Percentiles rank a stretch among this genome's conserved stretches.
Evolutionary conservation across 2,888 invertebrate genomes (phyloP).

Genomic region (Acanthopleura granulata): DNA sequence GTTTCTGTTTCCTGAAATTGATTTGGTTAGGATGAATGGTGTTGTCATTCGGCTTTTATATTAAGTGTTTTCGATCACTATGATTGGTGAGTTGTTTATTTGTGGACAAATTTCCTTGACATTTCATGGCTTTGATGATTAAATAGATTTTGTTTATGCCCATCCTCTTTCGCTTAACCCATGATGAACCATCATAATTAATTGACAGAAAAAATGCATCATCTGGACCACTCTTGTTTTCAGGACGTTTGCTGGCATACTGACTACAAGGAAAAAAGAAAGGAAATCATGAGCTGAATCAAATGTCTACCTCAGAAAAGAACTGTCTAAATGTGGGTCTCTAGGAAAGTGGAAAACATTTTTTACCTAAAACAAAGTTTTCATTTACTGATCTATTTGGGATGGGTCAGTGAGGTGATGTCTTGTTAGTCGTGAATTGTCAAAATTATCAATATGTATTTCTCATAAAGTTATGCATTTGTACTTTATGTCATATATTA

Average conservation of each 20-base stretch:
- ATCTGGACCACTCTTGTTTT: constrained; percentile 8
- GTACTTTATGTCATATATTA: too few species aligned
- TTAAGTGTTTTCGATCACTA: constrained; percentile 22
- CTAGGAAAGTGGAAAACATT: too few species aligned
- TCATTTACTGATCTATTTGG: too few species aligned
- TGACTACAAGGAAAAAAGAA: neutral
- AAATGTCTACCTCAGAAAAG: too few species aligned
- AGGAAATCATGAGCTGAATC: neutral
- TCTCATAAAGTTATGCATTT: too few species aligned
- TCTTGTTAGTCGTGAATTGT: too few species aligned
- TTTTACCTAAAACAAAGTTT: too few species aligned
- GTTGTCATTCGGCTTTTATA: constrained; percentile 20
- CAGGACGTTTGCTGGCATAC: neutral
- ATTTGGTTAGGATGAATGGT: constrained; percentile 20
- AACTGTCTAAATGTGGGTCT: too few species aligned
- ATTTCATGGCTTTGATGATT: constrained; percentile 1
- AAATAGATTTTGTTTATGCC: constrained; percentile 11
- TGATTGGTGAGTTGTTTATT: constrained; percentile 21
- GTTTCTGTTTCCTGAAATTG: constrained; percentile 21
- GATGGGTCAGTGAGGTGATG: too few species aligned
- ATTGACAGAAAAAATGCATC: constrained; percentile 12
- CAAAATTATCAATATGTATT: too few species aligned
- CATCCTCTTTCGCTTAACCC: constrained; percentile 4
- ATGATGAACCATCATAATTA: neutral
- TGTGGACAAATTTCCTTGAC: neutral